Base-by-base conservation (phyloP, 2,113 vertebrate species). In the Bambusicola thoracicus region DNA sequence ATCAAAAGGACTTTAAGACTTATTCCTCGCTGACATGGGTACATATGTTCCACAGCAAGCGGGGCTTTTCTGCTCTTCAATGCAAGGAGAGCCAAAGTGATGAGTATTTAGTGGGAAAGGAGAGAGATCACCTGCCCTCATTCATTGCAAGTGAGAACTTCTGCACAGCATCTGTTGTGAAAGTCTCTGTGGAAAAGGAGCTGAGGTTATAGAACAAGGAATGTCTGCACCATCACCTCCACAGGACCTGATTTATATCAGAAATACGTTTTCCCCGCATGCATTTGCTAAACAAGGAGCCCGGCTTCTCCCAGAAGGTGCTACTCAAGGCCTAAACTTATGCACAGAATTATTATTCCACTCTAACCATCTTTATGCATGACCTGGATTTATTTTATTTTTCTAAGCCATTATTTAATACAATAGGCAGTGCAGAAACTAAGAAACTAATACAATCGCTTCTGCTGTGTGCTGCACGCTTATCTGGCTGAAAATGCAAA, bases 371-470 rank as follows among this genome's bases (percentile, higher is more conserved):
- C 79, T 96, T 91, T 95, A 96, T 95, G 87, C 82, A 90, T 86
- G 79, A 89, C 87, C 68, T 91, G 80, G 76, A 88, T 95, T 95
- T 96, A 92, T 88, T 94, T 91, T 95, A 32, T 85, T 94, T 92
- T 93, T 85, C 93, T 85, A 83, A 86, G 85, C 79, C 82, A 79
- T 84, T 97, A 78, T 93, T 97, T 93, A 92, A 91, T 68, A 92
- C 79, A 93, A 80, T 73, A 96, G 81, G 87, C 79, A 70, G 65
- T 81, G 93, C 56, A 92, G 86, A 90, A 93, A 87, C 62, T 79
- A 91, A 96, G 91, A 59, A 95, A 73, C 56, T 80, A 96, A 97
- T 78, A 81, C 82, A 83, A 85, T 93, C 61, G 21, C 69, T 84
- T 80, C 72, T 81, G 76, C 83, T 85, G 68, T 44, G 73, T 83